phyloP scores from a whole-genome alignment of 2,888 invertebrate species.

The Willowsia nigromaculata region DNA sequence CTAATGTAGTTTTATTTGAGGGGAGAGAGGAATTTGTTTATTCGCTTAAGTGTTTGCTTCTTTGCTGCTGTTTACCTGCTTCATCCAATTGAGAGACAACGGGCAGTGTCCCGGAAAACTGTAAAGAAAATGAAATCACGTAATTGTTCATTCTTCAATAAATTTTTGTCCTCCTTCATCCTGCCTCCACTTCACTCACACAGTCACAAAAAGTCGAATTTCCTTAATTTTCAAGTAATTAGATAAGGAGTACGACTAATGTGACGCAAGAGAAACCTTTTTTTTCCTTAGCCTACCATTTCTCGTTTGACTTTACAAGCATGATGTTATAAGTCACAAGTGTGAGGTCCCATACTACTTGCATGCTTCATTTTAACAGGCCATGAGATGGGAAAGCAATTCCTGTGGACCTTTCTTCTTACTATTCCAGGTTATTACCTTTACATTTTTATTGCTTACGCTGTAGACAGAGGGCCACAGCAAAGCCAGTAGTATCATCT shows the following conservation, averaged over 20 bases:
- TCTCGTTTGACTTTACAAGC: neutral
- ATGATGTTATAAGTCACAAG: no score
- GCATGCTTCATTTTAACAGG: neutral
- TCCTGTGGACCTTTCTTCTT: neutral
- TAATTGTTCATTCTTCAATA: neutral
- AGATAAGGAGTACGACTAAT: slow-evolving; percentile 7
- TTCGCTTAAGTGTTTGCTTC: neutral
- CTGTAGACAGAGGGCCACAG: neutral
- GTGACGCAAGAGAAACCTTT: neutral
- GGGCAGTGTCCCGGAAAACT: neutral
- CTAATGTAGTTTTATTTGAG: neutral
- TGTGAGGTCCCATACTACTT: no score
- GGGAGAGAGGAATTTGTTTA: neutral
- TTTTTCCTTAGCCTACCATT: neutral
- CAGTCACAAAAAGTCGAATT: slow-evolving; percentile 5
- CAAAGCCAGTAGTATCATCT: neutral
- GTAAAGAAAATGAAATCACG: neutral
- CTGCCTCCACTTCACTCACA: neutral
- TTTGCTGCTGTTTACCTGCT: neutral
- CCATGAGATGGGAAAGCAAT: neutral
- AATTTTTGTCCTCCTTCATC: neutral
- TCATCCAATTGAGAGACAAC: neutral
- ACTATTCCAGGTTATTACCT: neutral
- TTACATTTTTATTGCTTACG: slow-evolving; percentile 35
- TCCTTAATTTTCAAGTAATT: slow-evolving; percentile 46